These are phyloP conservation scores for Aurelia coerulea DNA, from an alignment of 30 jellyfish, hydroid and myxozoan species.

Conservation along the genomic window DNA sequence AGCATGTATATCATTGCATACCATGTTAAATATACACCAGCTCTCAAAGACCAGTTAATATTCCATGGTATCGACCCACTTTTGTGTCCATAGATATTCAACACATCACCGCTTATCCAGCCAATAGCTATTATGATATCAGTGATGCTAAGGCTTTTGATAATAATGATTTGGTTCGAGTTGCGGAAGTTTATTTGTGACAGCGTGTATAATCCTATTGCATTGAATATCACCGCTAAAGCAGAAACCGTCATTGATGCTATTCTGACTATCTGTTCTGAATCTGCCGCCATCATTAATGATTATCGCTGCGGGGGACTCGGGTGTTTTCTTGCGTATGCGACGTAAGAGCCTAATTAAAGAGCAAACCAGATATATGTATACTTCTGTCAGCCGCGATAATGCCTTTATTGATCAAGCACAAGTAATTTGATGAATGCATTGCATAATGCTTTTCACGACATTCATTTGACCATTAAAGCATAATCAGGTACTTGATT, in stretches of 20 bases:
- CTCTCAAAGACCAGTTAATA: background rate
- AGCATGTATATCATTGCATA: conserved; percentile 33
- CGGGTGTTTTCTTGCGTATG: too few species aligned
- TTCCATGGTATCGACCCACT: background rate
- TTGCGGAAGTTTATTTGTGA: background rate
- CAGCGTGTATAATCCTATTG: conserved; percentile 12
- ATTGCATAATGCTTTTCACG: too few species aligned
- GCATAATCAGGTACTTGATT: too few species aligned
- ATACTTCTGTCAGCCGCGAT: too few species aligned
- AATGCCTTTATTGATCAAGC: too few species aligned
- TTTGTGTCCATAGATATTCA: background rate
- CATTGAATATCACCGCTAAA: background rate
- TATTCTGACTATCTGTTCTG: conserved; percentile 1
- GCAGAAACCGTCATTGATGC: background rate
- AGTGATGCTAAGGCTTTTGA: conserved; percentile 8
- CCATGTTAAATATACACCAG: conserved; percentile 34
- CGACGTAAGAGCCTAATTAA: too few species aligned
- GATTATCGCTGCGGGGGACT: too few species aligned
- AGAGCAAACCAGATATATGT: too few species aligned
- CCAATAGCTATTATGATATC: conserved; percentile 19
- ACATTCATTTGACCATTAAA: too few species aligned
- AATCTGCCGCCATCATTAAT: background rate
- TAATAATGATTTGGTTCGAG: conserved; percentile 28
- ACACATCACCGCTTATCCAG: conserved; percentile 7
- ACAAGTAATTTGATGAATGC: too few species aligned